These are phyloP conservation scores for Malurus splendens DNA, from an alignment of 2,797 vertebrate species.

Conservation along the genomic window DNA sequence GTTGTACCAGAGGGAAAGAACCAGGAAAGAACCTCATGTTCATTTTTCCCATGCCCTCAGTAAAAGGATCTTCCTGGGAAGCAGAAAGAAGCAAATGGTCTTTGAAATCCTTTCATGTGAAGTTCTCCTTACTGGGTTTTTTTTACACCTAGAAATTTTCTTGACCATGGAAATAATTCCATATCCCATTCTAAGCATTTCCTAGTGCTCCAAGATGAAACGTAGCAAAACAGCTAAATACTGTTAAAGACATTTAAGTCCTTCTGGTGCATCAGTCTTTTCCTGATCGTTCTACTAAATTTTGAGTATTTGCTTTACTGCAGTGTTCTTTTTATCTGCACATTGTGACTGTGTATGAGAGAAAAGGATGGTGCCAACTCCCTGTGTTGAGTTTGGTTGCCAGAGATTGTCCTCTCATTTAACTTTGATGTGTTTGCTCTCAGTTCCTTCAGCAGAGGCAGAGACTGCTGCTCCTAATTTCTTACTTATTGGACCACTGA, in stretches of 20 bases:
- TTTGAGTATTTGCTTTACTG: background rate
- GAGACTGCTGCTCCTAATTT: background rate
- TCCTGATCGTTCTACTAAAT: background rate
- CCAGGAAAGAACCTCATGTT: background rate
- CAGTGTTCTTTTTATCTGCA: background rate
- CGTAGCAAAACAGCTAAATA: background rate
- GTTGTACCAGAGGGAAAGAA: background rate
- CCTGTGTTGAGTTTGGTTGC: background rate
- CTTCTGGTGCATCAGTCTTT: background rate
- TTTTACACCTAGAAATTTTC: background rate
- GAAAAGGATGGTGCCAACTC: background rate
- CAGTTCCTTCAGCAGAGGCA: background rate
- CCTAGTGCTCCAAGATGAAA: background rate
- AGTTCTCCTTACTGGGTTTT: background rate
- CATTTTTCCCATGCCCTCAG: background rate
- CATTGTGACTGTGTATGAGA: rapidly evolving
- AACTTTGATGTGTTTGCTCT: background rate
- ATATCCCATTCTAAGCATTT: background rate
- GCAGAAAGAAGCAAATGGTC: background rate
- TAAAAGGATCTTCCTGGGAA: background rate
- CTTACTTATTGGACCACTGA: background rate
- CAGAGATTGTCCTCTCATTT: background rate
- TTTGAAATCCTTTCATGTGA: background rate
- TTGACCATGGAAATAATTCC: background rate
- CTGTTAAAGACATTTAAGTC: background rate